Base-by-base conservation (phyloP, 2,113 vertebrate genomes). In the Prolemur simus region DNA sequence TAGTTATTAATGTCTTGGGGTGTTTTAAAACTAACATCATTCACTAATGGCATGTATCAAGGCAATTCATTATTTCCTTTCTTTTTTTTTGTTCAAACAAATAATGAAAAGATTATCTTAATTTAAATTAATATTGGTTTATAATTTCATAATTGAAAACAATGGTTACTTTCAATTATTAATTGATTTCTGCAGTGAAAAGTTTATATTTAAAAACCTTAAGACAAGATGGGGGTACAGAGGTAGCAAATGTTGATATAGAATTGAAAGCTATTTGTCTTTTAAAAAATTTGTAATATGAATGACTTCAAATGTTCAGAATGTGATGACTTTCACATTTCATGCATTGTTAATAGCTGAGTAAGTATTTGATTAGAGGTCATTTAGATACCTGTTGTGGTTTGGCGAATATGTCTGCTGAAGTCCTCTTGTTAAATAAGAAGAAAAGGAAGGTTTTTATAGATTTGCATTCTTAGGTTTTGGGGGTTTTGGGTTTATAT, bases 71-170 rank as follows among this genome's bases (percentile, higher is more conserved):
- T 71, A 64, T 78, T 80, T 89, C 8, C 14, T 83, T 88, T 94
- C 47, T 71, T 18, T 85, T 66, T 73, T 87, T 78, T 69, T 81
- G 52, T 93, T 88, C 64, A 73, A 93, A 71, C 5, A 95, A 58
- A 60, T 80, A 84, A 56, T 18, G 90, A 91, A 80, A 71, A 66
- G 15, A 76, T 49, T 64, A 34, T 94, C 37, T 87, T 92, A 77
- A 60, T 71, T 82, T 77, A 74, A 74, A 20, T 83, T 87, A 88
- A 69, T 91, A 92, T 95, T 74, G 32, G 23, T 66, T 95, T 90
- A 34, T 96, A 89, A 76, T 85, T 94, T 92, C 58, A 95, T 64
- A 95, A 90, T 94, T 85, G 11, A 69, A 93, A 92, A 86, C 14
- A 60, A 17, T 82, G 6, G 17, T 80, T 96, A 93, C 54, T 91